Base-by-base conservation (phyloP, 2,888 invertebrate genomes). In the Cantharis lateralis region DNA sequence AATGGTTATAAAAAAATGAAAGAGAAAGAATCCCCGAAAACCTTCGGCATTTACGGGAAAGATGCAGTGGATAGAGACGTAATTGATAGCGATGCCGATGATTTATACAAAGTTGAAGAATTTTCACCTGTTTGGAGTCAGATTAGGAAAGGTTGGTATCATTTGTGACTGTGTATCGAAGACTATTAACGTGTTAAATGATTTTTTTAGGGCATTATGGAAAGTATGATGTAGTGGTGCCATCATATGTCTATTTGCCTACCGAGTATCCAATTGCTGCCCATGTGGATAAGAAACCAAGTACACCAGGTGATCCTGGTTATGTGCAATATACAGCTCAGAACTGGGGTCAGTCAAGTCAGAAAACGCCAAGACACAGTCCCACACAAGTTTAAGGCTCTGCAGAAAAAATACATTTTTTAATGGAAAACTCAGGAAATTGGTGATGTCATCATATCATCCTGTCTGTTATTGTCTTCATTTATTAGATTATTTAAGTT, bases 291-390 rank as follows among this genome's bases (percentile, higher is more conserved):
- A 86, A 90, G 70, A 90, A 91, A 0, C 91, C 91, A 0, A 93
- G 92, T n/a, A 91, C 93, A 0, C 93, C 94, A 0, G 92, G 91
- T 0, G 94, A 94, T 86, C 94, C 93, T 0, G 94, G 94, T 3
- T 94, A 91, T 82, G 94, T 94, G 1, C 92, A 93, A 83, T 94
- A 94, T 84, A 91, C 93, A 0, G 94, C 93, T 0, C 92, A 91
- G 79, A 91, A 92, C 81, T 94, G 94, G 94, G 91, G 91, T 0
- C 79, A 83, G 73, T 83, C 81, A 69, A 82, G 82, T 16, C 90
- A 89, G 82, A 90, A 91, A 81, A 92, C 93, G 1, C 92, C 93
- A 0, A 75, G 75, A 20, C 78, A 78, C 62, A 78, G 78, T 72
- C 78, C 78, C 4, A 74, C 78, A 7, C 78, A 78, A 71, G 78